Conservation (phyloP, 2,888 invertebrate genomes). For the Drosophila imparisetae region DNA sequence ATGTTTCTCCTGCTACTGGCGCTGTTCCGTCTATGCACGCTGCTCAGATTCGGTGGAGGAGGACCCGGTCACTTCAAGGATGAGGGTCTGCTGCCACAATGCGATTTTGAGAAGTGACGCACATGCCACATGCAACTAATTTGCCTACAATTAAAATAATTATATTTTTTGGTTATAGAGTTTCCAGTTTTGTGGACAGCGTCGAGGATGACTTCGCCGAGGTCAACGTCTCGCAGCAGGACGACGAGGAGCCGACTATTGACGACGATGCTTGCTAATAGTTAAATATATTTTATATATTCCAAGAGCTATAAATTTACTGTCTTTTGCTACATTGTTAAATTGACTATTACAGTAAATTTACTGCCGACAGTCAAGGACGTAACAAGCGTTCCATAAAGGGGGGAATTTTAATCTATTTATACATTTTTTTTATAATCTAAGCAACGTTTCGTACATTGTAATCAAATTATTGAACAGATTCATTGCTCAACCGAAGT, state of each 20-base stretch:
- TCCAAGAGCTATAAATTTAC: background rate
- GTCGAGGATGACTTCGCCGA: constrained; percentile 82
- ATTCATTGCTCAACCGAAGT: background rate
- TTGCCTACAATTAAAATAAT: constrained; percentile 25
- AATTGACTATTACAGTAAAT: background rate
- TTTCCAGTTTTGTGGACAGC: constrained; percentile 81
- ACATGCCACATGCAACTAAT: constrained; percentile 30
- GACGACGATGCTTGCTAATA: constrained; percentile 83
- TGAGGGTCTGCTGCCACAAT: constrained; percentile 83
- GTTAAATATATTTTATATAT: background rate
- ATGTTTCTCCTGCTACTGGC: constrained; percentile 85
- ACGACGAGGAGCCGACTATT: constrained; percentile 80
- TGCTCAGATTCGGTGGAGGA: constrained; percentile 73
- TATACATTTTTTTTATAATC: background rate
- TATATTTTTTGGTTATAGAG: constrained; percentile 66
- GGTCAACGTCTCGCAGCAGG: constrained; percentile 67
- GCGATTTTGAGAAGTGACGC: constrained; percentile 83
- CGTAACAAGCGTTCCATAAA: background rate
- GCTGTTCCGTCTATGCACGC: constrained; percentile 83
- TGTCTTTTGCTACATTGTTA: background rate
- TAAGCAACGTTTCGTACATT: background rate
- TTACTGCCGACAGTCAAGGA: background rate
- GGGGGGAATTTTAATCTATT: background rate
- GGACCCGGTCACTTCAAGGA: constrained; percentile 69
- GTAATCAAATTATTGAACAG: background rate